Evolutionary conservation across 2,797 vertebrate species (phyloP), one percentile per base, ranked within the genome.

Genomic region (Danionella dracula): DNA sequence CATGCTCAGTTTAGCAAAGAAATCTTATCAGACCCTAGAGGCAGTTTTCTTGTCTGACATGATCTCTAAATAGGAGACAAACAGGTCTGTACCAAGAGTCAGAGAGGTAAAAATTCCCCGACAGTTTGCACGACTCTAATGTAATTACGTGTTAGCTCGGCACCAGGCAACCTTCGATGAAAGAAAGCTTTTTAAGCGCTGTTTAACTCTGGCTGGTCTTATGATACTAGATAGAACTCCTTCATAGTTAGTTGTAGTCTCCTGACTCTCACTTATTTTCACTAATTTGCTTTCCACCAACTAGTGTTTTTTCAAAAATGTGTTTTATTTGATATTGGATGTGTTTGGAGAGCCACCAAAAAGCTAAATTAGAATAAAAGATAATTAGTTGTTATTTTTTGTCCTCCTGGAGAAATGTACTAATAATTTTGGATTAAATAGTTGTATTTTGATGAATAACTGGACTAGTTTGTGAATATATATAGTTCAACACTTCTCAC

Each of bases 61-160:
- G 58, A 44, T 34, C 65, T 53, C 34, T 59, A 49, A 72, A 58
- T 42, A 46, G 31, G 56, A 42, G 46, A 61, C 31, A 49, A 31
- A 32, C 10, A 31, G 56, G 49, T 38, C 21, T 60, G 49, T 66
- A 44, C 31, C 41, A 73, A 70, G 65, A 35, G 59, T 35, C 64
- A 20, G 48, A 40, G 44, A 59, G 29, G 35, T 64, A 64, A 81
- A 64, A 66, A 68, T 62, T 56, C 63, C 76, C 53, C 10, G 27
- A 65, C 65, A 64, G 57, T 46, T 51, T 55, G 27, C 35, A 68
- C 17, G 46, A 38, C 63, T 50, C 50, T 65, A 72, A 60, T 46
- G 70, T 78, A 48, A 12, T 72, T 76, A 64, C 48, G 78, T 66
- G 79, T 76, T 66, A 70, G 76, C 72, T 60, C 57, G 75, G 64